Conservation (phyloP, 2,888 invertebrate species). For the Andricus curvator region DNA sequence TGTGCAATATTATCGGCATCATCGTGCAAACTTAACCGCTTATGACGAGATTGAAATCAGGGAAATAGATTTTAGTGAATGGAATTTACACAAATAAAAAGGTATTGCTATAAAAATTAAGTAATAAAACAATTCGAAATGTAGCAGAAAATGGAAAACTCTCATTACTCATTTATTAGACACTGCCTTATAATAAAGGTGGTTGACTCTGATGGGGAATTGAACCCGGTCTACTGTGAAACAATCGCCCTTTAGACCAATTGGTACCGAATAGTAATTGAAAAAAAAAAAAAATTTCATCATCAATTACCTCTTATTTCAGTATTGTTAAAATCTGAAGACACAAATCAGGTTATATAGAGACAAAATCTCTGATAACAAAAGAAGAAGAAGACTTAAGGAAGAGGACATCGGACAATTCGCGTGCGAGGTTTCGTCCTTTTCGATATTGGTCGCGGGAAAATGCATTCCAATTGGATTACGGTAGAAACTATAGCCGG, state of each 20-base stretch:
- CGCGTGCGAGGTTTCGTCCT: conserved; percentile 47
- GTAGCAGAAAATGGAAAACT: neutral
- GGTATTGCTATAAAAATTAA: neutral
- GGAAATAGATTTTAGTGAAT: too few species aligned
- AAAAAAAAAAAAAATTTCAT: too few species aligned
- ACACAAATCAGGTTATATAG: too few species aligned
- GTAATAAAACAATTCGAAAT: neutral
- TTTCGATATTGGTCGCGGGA: conserved; percentile 47
- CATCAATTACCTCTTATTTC: too few species aligned
- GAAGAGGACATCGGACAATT: neutral
- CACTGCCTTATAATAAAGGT: too few species aligned
- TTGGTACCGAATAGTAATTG: too few species aligned
- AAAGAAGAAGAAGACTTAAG: neutral
- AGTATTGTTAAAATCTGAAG: too few species aligned
- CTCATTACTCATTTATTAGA: neutral
- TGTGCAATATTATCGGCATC: neutral
- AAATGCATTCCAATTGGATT: conserved; percentile 68
- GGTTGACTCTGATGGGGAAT: too few species aligned
- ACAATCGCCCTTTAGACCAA: too few species aligned
- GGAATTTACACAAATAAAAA: neutral
- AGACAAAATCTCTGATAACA: neutral
- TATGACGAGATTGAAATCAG: too few species aligned
- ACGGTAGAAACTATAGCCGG: conserved; percentile 49
- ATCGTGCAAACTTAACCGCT: too few species aligned
- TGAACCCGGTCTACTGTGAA: too few species aligned